These are phyloP conservation scores for Acipenser ruthenus DNA, from an alignment of 2,797 vertebrate species.

Conservation along the genomic window DNA sequence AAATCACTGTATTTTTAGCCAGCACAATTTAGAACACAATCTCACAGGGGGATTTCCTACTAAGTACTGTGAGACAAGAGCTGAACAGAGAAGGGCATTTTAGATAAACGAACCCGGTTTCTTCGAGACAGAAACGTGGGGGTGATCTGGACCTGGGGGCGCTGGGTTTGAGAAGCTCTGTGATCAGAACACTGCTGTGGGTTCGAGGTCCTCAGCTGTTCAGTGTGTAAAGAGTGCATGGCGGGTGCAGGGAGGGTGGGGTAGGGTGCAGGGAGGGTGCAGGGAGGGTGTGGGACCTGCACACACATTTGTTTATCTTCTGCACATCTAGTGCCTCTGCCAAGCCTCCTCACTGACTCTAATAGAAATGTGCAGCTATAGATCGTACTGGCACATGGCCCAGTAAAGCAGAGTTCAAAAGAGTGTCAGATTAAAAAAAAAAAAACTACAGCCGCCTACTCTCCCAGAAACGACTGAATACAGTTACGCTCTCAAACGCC, in stretches of 20 bases:
- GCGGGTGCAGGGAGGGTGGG: not conserved
- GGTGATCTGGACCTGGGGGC: too few species aligned
- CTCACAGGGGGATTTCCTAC: too few species aligned
- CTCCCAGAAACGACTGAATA: too few species aligned
- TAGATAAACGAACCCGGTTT: too few species aligned
- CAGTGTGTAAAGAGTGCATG: not conserved
- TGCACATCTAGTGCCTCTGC: constrained; percentile 9
- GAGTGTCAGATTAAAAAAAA: too few species aligned
- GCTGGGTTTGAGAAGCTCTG: constrained; percentile 5
- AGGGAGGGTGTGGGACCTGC: not conserved
- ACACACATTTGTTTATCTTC: constrained; percentile 21
- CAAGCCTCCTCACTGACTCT: constrained; percentile 10
- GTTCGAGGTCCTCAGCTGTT: constrained; percentile 9
- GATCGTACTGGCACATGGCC: constrained; percentile 14
- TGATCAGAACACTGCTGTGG: too few species aligned
- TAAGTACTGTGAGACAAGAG: too few species aligned
- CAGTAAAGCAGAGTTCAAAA: constrained; percentile 4
- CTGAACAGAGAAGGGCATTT: too few species aligned
- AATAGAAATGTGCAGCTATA: constrained; percentile 18
- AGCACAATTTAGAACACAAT: not conserved
- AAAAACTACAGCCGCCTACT: too few species aligned
- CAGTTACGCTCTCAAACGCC: too few species aligned
- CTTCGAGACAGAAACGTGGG: too few species aligned
- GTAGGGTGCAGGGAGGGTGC: not conserved
- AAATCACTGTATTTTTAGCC: not conserved